phyloP scores from a whole-genome alignment of 35 echinoderm and acorn worm genomes.

The Lytechinus pictus region DNA sequence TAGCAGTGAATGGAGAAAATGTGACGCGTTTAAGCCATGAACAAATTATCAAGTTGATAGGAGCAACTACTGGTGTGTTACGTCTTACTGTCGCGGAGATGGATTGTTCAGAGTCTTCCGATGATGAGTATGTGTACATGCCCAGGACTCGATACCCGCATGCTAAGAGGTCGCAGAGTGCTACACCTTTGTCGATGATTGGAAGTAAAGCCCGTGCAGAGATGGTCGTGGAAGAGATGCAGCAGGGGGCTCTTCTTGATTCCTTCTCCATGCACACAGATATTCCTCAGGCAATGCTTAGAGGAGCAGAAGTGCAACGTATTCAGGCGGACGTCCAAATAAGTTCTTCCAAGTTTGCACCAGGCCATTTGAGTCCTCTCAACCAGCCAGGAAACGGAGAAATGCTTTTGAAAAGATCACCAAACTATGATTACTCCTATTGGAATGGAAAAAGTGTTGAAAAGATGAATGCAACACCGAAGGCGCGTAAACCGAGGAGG shows the following conservation, averaged over 20 bases:
- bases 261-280: conserved; percentile 42
- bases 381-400: conserved; percentile 72
- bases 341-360: conserved; percentile 78
- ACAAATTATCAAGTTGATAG: conserved; percentile 96
- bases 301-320: conserved; percentile 16
- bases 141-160: conserved; percentile 58
- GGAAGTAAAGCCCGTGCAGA: conserved; percentile 55
- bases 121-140: conserved; percentile 79
- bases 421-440: conserved; percentile 68
- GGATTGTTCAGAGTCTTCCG: conserved; percentile 76
- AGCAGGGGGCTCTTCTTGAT: conserved; percentile 67
- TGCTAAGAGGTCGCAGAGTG: conserved; percentile 64
- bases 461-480: conserved; percentile 51
- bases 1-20: conserved; percentile 97
- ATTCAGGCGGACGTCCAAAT: conserved; percentile 36
- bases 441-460: conserved; percentile 74
- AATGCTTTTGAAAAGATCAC: conserved; percentile 58
- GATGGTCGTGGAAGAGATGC: conserved; percentile 74
- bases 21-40: conserved; percentile 88
- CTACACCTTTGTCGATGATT: conserved; percentile 62
- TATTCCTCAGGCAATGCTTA: conserved; percentile 12
- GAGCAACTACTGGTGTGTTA: conserved; percentile 77
- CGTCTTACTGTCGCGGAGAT: conserved; percentile 90
- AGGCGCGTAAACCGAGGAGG: conserved; percentile 56
- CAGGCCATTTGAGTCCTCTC: conserved; percentile 93